Base-by-base conservation (phyloP, 2,113 vertebrate species). In the Hypomesus transpacificus region DNA sequence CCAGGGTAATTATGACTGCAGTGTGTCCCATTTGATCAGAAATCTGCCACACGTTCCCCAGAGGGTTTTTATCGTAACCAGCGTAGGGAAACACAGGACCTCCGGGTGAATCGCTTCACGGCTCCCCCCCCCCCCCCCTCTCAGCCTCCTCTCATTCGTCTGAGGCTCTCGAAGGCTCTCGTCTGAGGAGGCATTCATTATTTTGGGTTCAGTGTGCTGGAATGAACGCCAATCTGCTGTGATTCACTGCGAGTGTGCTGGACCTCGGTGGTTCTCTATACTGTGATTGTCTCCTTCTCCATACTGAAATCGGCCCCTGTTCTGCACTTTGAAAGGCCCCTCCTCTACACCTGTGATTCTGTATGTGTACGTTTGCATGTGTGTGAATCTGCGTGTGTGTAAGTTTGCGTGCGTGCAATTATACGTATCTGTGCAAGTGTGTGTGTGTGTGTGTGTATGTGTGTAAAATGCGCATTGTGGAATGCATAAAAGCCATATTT, bases 11-110 rank as follows among this genome's bases (percentile, higher is more conserved):
- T 5, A 3, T 34, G 31, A 34, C 31, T 34, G 31, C 31, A 34
- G 31, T 5, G 31, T 80, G 59, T 81, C 87, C 66, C 66, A 75
- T 76, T 75, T 84, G 81, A 88, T 88, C 83, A 75, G 75, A 80
- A 85, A 83, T 72, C 82, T 81, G 75, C 61, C 82, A 87, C 80
- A 71, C 81, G 75, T 72, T 87, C 88, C 83, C 82, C 7, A 69
- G 62, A 76, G 76, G 76, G 73, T 75, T 76, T 73, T 86, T 87
- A 86, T 73, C 78, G 78, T 79, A 75, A 76, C 66, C 77, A 76
- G 72, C 74, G 76, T 79, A 84, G 79, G 71, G 78, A 80, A 81
- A 78, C 56, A 56, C 53, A 66, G 66, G 75, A 5, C 74, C 80
- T 80, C 83, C 56, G 66, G 78, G 69, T 73, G 68, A 72, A 71